Evolutionary conservation across 2,888 invertebrate species (phyloP), one percentile per base, ranked within the genome.

Genomic region (Xylocampa areola): DNA sequence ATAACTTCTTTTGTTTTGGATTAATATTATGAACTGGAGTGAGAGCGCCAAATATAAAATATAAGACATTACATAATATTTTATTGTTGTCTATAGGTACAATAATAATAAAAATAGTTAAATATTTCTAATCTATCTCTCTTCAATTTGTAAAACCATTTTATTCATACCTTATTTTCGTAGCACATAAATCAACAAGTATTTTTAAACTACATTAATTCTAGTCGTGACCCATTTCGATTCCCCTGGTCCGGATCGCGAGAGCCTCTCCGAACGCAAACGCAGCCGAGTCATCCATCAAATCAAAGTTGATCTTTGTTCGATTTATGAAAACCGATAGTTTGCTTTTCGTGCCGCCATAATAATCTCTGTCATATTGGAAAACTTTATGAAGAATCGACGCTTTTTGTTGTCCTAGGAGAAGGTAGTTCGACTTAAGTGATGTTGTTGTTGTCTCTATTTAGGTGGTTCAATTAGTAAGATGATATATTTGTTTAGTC

Each of bases 281-380:
- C 75, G 73, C 71, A 76, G 63, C 62, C 73, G 76, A 77, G 81
- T 77, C 85, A 88, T 88, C 88, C 82, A 88, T 88, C 88, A 88
- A 84, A 84, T 83, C 83, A 82, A 82, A 85, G 81, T 85, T 85
- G 85, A 88, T 87, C 86, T 83, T 81, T 80, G 83, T 84, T 85
- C 86, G 86, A 84, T 88, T 87, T 86, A 86, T 84, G 87, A 86
- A 89, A 88, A 81, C 84, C 75, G 85, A 87, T 88, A 88, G 87
- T 87, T 88, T 84, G 80, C 81, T 83, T 84, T 86, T 69, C 77
- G 69, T 75, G 71, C 74, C 76, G 70, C 77, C 62, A 75, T 81
- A 80, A 83, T 83, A 80, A 83, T 82, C 74, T 77, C 76, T 79
- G 83, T 81, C 81, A 81, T 81, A 86, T 81, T 86, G 82, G 82